A percentile compares a stretch with the other conserved stretches of the same genome.
Conservation (phyloP, 1,140 invertebrate genomes). For the Drosophila pallidifrons region DNA sequence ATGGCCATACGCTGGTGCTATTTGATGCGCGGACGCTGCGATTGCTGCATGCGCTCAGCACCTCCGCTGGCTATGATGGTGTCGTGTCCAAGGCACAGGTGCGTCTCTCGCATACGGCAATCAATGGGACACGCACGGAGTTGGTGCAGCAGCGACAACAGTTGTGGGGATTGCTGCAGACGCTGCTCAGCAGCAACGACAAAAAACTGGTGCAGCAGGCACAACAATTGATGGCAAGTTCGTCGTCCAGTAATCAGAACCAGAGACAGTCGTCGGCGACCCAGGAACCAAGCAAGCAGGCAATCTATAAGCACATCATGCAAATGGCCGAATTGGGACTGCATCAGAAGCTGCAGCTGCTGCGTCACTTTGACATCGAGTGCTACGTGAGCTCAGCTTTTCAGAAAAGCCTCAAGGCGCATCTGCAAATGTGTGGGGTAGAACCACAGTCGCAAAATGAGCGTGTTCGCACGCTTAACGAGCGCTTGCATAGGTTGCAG, state of each 20-base stretch:
- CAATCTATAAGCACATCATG: constrained; percentile 67
- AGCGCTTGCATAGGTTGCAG: constrained; percentile 45
- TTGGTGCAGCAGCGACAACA: constrained; percentile 62
- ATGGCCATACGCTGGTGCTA: constrained; percentile 89
- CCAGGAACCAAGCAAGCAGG: constrained; percentile 39
- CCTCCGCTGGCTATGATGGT: constrained; percentile 68
- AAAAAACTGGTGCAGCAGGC: constrained; percentile 62
- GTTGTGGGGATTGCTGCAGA: constrained; percentile 57
- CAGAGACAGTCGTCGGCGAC: constrained; percentile 18
- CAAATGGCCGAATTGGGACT: constrained; percentile 74
- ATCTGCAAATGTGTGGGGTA: constrained; percentile 38
- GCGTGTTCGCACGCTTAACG: constrained; percentile 41
- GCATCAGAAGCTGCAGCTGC: constrained; percentile 75
- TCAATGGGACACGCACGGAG: constrained; percentile 62
- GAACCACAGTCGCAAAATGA: not conserved
- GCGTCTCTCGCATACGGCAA: constrained; percentile 47
- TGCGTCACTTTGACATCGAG: constrained; percentile 70
- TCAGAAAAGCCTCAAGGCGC: constrained; percentile 26
- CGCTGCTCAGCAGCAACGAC: constrained; percentile 66
- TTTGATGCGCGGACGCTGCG: constrained; percentile 88
- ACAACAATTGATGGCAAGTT: constrained; percentile 49
- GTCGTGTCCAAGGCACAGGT: constrained; percentile 69
- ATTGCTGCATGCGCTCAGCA: constrained; percentile 86
- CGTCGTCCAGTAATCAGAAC: constrained; percentile 28
- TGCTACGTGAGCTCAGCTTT: constrained; percentile 48